Base-by-base conservation (phyloP, 2,797 vertebrate genomes). In the Sebastolobus alascanus region DNA sequence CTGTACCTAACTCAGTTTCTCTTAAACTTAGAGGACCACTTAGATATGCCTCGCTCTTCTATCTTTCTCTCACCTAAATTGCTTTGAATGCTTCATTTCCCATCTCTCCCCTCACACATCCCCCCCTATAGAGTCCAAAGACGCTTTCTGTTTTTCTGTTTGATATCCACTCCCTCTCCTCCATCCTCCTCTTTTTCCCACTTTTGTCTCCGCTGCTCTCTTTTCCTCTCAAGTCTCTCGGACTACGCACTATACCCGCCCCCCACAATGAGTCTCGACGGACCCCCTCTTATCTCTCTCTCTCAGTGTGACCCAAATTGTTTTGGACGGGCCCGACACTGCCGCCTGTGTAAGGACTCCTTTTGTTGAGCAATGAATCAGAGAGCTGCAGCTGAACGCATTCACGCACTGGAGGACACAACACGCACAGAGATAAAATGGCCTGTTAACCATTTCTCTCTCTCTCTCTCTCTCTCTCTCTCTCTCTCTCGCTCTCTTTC, bases 51-150 rank as follows among this genome's bases (percentile, higher is more conserved):
- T 33, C 2, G 5, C 64, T 80, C 82, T 77, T 65, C 59, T 74
- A 60, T 88, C 77, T 80, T 88, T 80, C 59, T 79, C 65, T 69
- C 40, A 68, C 73, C 61, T 83, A 85, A 89, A 91, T 90, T 88
- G 77, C 83, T 88, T 77, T 84, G 77, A 91, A 75, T 82, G 71
- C 59, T 85, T 85, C 33, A 76, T 90, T 85, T 85, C 75, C 80
- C 79, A 78, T 66, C 71, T 68, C 74, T 70, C 60, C 78, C 61
- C 59, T 80, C 2, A 8, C 38, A 86, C 55, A 60, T 54, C 56
- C 68, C 29, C 43, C 70, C 75, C 59, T 54, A 55, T 25, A 73
- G 71, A 76, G 25, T 40, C 63, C 65, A 61, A 71, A 69, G 68
- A 65, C 37, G 66, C 73, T 78, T 77, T 83, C 50, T 79, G 52